Evolutionary conservation across 1,140 invertebrate genomes (phyloP).

Genomic region (Propsilocerus akamusi): DNA sequence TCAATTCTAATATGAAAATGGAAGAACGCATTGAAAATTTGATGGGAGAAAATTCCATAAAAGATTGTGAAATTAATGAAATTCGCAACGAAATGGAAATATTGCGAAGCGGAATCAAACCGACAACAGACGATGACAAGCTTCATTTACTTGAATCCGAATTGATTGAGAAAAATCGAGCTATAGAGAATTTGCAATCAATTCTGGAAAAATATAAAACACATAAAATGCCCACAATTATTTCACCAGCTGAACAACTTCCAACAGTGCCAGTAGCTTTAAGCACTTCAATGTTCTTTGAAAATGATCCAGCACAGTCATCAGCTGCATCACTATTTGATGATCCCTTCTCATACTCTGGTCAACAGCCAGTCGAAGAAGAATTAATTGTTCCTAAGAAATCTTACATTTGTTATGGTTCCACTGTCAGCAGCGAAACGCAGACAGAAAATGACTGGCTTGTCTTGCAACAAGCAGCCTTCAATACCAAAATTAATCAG

Average conservation of each 20-base stretch:
- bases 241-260: neutral
- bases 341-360: conserved; percentile 9
- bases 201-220: conserved; percentile 2
- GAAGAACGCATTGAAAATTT: neutral
- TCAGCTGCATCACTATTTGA: neutral
- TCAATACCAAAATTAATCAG: neutral
- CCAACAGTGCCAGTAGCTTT: neutral
- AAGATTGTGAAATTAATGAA: conserved; percentile 1
- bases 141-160: conserved; percentile 8
- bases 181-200: conserved; percentile 6
- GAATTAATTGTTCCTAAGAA: conserved; percentile 29
- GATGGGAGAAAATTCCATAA: neutral
- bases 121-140: conserved; percentile 8
- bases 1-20: neutral
- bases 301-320: conserved; percentile 3
- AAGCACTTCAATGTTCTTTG: conserved; percentile 2
- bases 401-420: conserved; percentile 27
- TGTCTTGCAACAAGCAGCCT: neutral
- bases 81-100: neutral
- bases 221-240: neutral
- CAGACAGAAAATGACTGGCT: neutral
- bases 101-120: conserved; percentile 4
- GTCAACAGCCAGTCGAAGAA: conserved; percentile 22
- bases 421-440: neutral
- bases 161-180: conserved; percentile 6